Percentiles rank a stretch among this genome's conserved stretches.
These are phyloP conservation scores for Sicus ferrugineus DNA, from an alignment of 2,888 invertebrate species.

Conservation along the genomic window DNA sequence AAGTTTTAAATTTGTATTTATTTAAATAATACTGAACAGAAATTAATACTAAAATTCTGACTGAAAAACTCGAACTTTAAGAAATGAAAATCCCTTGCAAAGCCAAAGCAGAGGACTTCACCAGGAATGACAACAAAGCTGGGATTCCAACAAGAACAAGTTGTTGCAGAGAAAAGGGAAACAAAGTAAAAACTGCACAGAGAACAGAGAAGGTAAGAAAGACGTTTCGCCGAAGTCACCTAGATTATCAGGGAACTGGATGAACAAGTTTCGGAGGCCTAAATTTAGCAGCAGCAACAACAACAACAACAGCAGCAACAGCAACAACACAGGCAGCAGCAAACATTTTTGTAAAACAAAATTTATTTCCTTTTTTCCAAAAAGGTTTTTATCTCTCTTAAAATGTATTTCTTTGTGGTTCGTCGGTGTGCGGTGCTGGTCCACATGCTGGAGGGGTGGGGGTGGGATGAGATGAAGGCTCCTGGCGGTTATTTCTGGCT, in stretches of 20 bases:
- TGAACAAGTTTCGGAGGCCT: constrained; percentile 61
- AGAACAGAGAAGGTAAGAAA: constrained; percentile 50
- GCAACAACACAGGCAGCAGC: neutral
- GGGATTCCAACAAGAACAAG: neutral
- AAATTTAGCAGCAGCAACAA: constrained; percentile 51
- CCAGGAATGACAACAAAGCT: constrained; percentile 39
- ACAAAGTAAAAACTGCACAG: neutral
- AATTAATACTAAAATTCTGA: no score
- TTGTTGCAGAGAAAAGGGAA: neutral
- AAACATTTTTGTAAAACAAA: constrained; percentile 39
- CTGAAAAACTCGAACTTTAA: no score
- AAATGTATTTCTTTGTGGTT: neutral
- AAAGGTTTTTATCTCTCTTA: constrained; percentile 9
- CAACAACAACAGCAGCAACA: neutral
- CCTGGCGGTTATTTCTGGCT: neutral
- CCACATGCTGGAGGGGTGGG: neutral
- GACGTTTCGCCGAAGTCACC: constrained; percentile 52
- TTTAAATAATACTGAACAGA: no score
- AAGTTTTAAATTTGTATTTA: no score
- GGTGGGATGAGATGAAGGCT: neutral
- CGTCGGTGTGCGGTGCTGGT: neutral
- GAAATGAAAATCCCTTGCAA: no score
- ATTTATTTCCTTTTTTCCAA: constrained; percentile 31
- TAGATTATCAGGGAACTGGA: constrained; percentile 64
- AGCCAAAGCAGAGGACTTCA: no score